These are phyloP conservation scores for Platanista minor DNA, from an alignment of 2,113 vertebrate species.

Conservation along the genomic window DNA sequence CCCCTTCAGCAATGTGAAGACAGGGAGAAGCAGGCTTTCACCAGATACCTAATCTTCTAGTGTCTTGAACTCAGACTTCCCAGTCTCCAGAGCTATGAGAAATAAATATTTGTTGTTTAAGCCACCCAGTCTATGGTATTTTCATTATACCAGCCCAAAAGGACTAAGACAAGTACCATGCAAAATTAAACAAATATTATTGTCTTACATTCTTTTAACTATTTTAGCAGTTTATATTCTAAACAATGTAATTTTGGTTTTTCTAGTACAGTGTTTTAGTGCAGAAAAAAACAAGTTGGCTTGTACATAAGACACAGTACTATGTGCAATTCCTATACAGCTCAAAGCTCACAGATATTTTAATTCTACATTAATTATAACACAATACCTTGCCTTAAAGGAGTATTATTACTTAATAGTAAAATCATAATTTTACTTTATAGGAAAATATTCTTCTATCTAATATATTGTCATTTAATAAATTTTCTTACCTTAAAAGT, in stretches of 20 bases:
- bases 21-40: background rate
- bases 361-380: background rate
- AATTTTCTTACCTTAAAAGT: constrained; percentile 40
- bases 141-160: background rate
- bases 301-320: background rate
- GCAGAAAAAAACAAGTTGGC: background rate
- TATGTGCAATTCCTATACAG: background rate
- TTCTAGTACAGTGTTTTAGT: background rate
- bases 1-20: background rate
- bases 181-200: background rate
- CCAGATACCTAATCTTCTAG: background rate
- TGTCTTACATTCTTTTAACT: background rate
- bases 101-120: background rate
- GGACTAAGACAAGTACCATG: background rate
- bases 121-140: background rate
- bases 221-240: background rate
- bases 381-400: background rate
- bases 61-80: background rate
- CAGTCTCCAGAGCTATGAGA: background rate
- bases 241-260: background rate
- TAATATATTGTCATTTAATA: constrained; percentile 58
- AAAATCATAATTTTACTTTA: background rate
- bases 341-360: background rate
- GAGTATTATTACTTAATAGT: background rate
- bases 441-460: constrained; percentile 53